Percentiles rank a stretch among this genome's conserved stretches.
Conservation (phyloP, 2,888 invertebrate genomes). For the Eurytoma adleriae region DNA sequence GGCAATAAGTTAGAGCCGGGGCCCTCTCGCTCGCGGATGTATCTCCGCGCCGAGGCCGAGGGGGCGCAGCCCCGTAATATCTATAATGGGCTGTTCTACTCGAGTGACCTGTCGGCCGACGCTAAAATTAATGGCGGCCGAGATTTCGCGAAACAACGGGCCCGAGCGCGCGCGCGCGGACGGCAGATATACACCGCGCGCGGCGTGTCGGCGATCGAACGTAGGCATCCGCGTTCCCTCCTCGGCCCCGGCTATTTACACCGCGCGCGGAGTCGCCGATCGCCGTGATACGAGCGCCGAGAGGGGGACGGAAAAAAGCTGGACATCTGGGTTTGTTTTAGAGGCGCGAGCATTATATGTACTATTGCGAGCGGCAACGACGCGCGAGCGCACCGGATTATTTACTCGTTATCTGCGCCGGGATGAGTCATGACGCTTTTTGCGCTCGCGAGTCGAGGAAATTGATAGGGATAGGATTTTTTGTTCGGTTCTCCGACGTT, state of each 20-base stretch:
- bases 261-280: constrained; percentile 13
- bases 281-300: constrained; percentile 40
- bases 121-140: constrained; percentile 74
- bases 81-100: constrained; percentile 75
- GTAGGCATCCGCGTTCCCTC: constrained; percentile 20
- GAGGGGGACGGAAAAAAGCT: constrained; percentile 39
- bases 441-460: constrained; percentile 28
- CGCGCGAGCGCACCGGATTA: constrained; percentile 16
- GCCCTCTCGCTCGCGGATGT: constrained; percentile 34
- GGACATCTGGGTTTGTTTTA: constrained; percentile 53
- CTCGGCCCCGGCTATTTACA: constrained; percentile 39
- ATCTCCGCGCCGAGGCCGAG: constrained; percentile 60
- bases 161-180: constrained; percentile 40
- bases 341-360: constrained; percentile 38
- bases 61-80: constrained; percentile 67
- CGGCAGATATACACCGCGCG: neutral
- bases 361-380: constrained; percentile 17
- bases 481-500: neutral
- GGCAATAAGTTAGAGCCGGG: constrained; percentile 68
- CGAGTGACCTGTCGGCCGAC: constrained; percentile 74
- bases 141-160: constrained; percentile 72
- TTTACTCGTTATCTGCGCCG: constrained; percentile 48
- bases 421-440: constrained; percentile 47
- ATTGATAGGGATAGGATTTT: constrained; percentile 41
- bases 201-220: constrained; percentile 44